phyloP scores from a whole-genome alignment of 2,797 vertebrate genomes.

The Pristis pectinata region DNA sequence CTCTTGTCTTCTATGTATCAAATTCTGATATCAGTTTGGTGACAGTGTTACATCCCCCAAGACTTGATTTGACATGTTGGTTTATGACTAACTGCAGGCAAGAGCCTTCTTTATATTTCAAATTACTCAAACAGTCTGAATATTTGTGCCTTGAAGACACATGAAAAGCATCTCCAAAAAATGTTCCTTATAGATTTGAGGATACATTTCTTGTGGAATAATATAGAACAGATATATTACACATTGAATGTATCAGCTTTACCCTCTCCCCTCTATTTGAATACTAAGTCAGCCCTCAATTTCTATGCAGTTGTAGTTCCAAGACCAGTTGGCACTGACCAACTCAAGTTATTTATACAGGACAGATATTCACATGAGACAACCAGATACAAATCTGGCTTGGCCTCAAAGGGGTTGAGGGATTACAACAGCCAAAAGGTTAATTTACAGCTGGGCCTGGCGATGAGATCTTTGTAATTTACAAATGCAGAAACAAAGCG shows the following conservation, averaged over 20 bases:
- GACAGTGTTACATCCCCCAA: not conserved
- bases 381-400: slow-evolving; percentile 13
- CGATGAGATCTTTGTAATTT: not conserved
- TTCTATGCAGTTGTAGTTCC: slow-evolving; percentile 15
- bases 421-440: slow-evolving; percentile 12
- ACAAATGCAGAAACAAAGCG: not conserved
- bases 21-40: not conserved
- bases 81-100: not conserved
- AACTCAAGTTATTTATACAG: slow-evolving; percentile 27
- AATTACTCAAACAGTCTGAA: not conserved
- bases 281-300: not conserved
- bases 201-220: not conserved
- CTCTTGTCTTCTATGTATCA: not conserved
- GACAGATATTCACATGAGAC: slow-evolving; percentile 9
- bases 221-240: not conserved
- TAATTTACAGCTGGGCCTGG: not conserved
- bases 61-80: slow-evolving; percentile 12
- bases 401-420: slow-evolving; percentile 4
- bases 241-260: not conserved
- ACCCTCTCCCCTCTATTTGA: not conserved
- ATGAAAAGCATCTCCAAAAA: not conserved
- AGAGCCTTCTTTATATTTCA: not conserved
- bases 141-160: not conserved
- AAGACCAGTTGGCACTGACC: slow-evolving; percentile 30
- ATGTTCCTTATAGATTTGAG: not conserved